Evolutionary conservation across 2,113 vertebrate species (phyloP), one percentile per base, ranked within the genome.

Genomic region (Zosterops japonicus): DNA sequence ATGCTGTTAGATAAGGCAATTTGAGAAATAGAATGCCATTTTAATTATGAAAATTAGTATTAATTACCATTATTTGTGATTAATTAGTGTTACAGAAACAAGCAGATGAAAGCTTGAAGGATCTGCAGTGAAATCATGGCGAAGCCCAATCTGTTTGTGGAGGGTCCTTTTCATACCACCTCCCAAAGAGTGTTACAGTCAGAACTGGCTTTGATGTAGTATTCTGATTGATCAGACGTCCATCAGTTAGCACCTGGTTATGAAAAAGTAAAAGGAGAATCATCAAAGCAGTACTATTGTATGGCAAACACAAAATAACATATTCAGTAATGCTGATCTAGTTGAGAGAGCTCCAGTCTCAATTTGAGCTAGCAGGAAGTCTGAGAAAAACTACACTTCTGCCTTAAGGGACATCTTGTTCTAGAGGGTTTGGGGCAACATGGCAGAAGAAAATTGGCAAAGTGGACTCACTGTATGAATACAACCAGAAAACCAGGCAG

Each of bases 181-280:
- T 98, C 64, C 96, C 97, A 78, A 97, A 97, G n/a, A 98, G 92
- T 7, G 95, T 97, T 33, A 97, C 95, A n/a, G 87, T 97, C 88
- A 98, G 75, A 47, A 98, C 25, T 63, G 98, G 87, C 82, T 94
- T 61, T 5, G 97, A 97, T 11, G 67, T 94, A 14, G 72, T 19
- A 63, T 63, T 82, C 65, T 17, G 5, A 76, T 84, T 98, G 53
- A 89, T 17, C 77, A 98, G 79, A 27, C 41, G 33, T 33, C 97
- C 97, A 50, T 98, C 97, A 56, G 25, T 88, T 69, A 97, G 95
- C 46, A 98, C 95, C 96, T 98, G 83, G 44, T 56, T 39, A 69
- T 70, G 87, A 33, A 87, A 57, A 60, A 95, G 55, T 79, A 72
- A 89, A 82, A 74, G 28, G 7, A 87, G n/a, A 11, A 61, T 68